Evolutionary conservation across 2,888 invertebrate species (phyloP).

Genomic region (Ctena decussata): DNA sequence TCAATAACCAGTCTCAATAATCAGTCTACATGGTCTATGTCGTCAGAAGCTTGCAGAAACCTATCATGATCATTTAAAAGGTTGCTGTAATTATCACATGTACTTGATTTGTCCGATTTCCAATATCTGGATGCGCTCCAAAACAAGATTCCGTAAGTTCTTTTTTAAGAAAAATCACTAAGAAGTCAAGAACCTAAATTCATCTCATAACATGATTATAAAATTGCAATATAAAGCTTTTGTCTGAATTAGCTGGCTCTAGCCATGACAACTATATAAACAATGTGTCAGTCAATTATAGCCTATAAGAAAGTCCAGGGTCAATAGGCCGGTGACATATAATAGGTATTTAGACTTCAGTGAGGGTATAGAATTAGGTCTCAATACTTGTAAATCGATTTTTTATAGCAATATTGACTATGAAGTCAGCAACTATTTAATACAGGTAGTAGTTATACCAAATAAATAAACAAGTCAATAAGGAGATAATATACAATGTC

Average conservation of each 20-base stretch:
- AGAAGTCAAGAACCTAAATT: no score
- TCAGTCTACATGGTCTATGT: not conserved
- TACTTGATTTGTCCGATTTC: no score
- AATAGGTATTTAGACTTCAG: not conserved
- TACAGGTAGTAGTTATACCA: no score
- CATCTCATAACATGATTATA: no score
- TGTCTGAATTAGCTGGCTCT: not conserved
- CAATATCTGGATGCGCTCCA: no score
- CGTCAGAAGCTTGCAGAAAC: not conserved
- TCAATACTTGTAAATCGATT: not conserved
- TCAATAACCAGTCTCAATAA: not conserved
- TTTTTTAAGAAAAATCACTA: no score
- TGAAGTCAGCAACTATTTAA: not conserved
- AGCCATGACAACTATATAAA: constrained; percentile 24
- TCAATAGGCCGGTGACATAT: not conserved
- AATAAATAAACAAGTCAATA: no score
- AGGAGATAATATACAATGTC: no score
- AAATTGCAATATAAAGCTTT: not conserved
- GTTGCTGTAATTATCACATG: no score
- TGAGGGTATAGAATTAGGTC: not conserved
- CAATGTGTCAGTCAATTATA: constrained; percentile 11
- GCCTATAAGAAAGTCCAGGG: not conserved
- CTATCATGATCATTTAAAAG: not conserved
- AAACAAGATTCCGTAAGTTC: no score
- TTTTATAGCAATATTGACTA: not conserved